Base-by-base conservation (phyloP, 2,888 invertebrate genomes). In the Scaptomyza reducta region DNA sequence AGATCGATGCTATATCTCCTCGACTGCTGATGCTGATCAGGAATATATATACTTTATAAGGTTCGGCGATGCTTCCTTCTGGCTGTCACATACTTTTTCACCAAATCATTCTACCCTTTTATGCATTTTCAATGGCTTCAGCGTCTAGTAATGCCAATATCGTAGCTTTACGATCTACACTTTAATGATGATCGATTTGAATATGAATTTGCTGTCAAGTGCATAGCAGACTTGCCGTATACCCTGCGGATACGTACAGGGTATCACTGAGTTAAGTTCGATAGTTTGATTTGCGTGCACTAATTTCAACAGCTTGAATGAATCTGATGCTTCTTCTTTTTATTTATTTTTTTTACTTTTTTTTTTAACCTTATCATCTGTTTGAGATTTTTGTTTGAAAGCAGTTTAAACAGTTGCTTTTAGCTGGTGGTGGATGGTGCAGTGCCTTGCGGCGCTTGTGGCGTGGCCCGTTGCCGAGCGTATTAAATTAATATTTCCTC, bases 401-500 rank as follows among this genome's bases (percentile, higher is more conserved):
- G n/a, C 42, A 42, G 54, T 33, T 42, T 45, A 45, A 46, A 46
- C 55, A 50, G 50, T 50, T 50, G 50, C 50, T 11, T 50, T 40
- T 7, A 16, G 49, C 49, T 14, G 50, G 6, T 38, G 10, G 51
- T 1, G 22, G 22, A 4, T 22, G 22, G 22, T 29, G n/a, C n/a
- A n/a, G n/a, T 72, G 80, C 73, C 82, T 74, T 51, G 74, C 77
- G 79, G 74, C 69, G 73, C 83, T 76, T 73, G 74, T 73, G 74
- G 77, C 74, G 69, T 66, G 62, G 38, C 35, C 11, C 11, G 31
- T 31, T 31, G 31, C 31, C 1, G 35, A 69, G 75, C 79, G 86
- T 88, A 89, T 89, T 87, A 89, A 91, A 91, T 91, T 90, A 91
- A 91, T 91, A 91, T 91, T 91, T 91, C 89, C 91, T 90, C 91